Conservation (phyloP, 2,888 invertebrate species). For the Leptopilina drosophilae region DNA sequence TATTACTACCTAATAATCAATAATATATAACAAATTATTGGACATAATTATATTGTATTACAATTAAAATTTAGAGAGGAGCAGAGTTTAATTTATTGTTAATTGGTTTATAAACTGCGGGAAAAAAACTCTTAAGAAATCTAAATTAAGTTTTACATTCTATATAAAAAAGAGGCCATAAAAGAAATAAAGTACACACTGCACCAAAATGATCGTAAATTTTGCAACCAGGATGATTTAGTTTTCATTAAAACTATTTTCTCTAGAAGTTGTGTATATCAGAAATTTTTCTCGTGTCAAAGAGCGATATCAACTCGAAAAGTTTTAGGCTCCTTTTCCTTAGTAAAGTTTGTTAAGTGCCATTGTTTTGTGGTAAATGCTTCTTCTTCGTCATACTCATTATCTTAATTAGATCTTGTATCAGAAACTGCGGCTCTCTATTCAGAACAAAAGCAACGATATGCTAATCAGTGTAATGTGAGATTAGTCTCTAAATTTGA, state of each 20-base stretch:
- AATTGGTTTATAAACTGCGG: no score
- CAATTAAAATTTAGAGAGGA: no score
- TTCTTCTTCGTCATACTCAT: neutral
- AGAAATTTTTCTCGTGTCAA: constrained; percentile 4
- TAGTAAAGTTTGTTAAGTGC: constrained; percentile 13
- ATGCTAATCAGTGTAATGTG: constrained; percentile 2
- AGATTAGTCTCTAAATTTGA: neutral
- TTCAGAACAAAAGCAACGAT: constrained; percentile 16
- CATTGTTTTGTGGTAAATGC: neutral
- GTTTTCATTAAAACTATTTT: neutral
- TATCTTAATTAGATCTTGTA: constrained; percentile 36
- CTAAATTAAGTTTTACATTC: neutral
- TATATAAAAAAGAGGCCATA: neutral
- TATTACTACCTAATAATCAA: no score
- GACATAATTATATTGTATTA: no score
- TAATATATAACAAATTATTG: no score
- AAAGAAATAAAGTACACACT: neutral
- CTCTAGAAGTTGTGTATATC: neutral
- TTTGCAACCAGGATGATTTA: neutral
- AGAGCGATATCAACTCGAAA: constrained; percentile 1
- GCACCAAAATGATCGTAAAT: neutral
- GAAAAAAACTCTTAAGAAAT: no score
- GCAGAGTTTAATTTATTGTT: no score
- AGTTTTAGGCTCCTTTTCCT: neutral
- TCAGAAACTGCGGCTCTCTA: neutral